Percentiles rank a stretch among this genome's conserved stretches.
phyloP scores from a whole-genome alignment of 2,888 invertebrate genomes.

The Troides oblongomaculatus region DNA sequence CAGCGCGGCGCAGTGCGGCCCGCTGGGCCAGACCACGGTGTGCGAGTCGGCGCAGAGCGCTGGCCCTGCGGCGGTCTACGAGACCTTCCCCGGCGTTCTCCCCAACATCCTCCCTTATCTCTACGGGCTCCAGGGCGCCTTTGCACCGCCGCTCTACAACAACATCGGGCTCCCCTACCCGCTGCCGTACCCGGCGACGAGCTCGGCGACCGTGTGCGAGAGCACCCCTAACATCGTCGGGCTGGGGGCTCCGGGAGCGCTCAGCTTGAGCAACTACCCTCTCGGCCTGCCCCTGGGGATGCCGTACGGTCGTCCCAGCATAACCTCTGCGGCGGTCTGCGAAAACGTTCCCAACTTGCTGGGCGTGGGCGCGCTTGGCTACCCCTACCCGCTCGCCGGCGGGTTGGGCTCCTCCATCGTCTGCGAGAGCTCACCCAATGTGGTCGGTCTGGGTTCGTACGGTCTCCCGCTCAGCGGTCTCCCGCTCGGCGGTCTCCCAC shows the following conservation, averaged over 20 bases:
- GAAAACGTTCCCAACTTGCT: constrained; percentile 24
- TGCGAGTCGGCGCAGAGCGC: constrained; percentile 39
- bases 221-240: constrained; percentile 22
- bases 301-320: background rate
- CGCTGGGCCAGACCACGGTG: constrained; percentile 45
- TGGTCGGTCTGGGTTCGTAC: background rate
- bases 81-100: constrained; percentile 18
- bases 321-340: constrained; percentile 8
- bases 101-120: constrained; percentile 16
- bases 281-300: constrained; percentile 10
- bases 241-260: background rate
- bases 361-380: background rate
- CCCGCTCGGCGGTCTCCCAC: background rate
- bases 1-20: constrained; percentile 48
- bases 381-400: background rate
- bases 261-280: background rate
- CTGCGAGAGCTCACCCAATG: background rate
- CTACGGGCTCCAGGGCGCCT: background rate
- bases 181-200: constrained; percentile 11
- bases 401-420: background rate
- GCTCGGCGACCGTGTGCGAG: constrained; percentile 28
- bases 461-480: no score
- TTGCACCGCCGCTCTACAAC: constrained; percentile 7
- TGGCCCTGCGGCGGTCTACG: constrained; percentile 36
- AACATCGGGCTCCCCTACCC: constrained; percentile 24